Evolutionary conservation across 2,888 invertebrate genomes (phyloP).

Genomic region (Habroteleia sp.): DNA sequence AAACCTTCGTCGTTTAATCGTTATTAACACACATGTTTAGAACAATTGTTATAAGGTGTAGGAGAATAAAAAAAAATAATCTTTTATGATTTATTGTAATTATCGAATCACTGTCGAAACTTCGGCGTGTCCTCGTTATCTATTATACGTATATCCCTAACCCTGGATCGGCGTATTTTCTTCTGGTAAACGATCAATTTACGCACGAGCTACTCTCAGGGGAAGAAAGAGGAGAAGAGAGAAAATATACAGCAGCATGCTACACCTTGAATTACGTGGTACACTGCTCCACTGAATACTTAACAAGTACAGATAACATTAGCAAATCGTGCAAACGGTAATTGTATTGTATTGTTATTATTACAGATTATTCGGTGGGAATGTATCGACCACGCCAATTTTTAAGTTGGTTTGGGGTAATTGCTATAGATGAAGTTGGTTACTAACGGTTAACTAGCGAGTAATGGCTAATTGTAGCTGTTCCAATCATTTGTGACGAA

Average conservation of each 20-base stretch:
- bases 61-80: constrained; percentile 25
- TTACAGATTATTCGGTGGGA: constrained; percentile 7
- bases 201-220: constrained; percentile 41
- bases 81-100: constrained; percentile 37
- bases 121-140: constrained; percentile 45
- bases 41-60: constrained; percentile 18
- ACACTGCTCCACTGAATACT: constrained; percentile 40
- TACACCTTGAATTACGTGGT: constrained; percentile 52
- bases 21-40: constrained; percentile 15
- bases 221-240: constrained; percentile 27
- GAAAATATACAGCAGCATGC: constrained; percentile 5
- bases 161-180: constrained; percentile 15
- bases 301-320: constrained; percentile 48
- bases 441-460: constrained; percentile 4
- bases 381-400: background rate
- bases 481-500: constrained; percentile 29
- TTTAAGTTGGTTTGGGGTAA: constrained; percentile 5
- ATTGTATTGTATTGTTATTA: constrained; percentile 32
- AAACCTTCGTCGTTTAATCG: too few relatives aligned
- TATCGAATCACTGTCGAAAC: constrained; percentile 40
- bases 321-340: constrained; percentile 12
- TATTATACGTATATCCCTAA: constrained; percentile 31
- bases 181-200: constrained; percentile 41
- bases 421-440: background rate
- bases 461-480: constrained; percentile 4